Evolutionary conservation across 2,888 invertebrate genomes (phyloP).

Genomic region (Amblyjoppa proteus): DNA sequence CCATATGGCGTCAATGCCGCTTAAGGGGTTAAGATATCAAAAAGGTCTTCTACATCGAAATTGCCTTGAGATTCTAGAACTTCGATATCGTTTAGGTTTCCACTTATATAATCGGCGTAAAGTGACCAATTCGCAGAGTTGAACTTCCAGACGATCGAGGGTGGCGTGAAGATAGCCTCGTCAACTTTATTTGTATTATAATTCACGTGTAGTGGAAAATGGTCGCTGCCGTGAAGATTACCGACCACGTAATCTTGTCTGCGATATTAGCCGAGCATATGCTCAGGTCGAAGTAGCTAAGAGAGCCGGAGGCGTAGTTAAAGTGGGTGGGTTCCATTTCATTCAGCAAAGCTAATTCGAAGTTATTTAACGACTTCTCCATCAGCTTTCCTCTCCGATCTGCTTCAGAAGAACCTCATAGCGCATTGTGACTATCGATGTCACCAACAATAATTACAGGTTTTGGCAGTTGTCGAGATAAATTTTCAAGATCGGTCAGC

Average conservation of each 20-base stretch:
- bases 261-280: slow-evolving; percentile 33
- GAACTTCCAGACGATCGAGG: not conserved
- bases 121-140: not conserved
- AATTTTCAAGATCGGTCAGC: not conserved
- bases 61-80: no score
- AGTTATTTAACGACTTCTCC: slow-evolving; percentile 48
- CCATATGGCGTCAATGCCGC: no score
- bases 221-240: slow-evolving; percentile 57
- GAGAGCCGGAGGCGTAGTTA: slow-evolving; percentile 40
- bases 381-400: slow-evolving; percentile 40
- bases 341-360: slow-evolving; percentile 58
- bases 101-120: not conserved
- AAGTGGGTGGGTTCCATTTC: slow-evolving; percentile 62
- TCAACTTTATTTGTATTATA: not conserved
- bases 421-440: slow-evolving; percentile 68
- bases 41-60: no score
- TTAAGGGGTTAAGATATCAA: no score
- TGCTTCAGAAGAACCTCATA: slow-evolving; percentile 67
- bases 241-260: slow-evolving; percentile 12
- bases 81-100: not conserved
- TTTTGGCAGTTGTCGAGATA: slow-evolving; percentile 67
- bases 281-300: slow-evolving; percentile 56
- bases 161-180: no score
- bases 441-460: slow-evolving; percentile 72
- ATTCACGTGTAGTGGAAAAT: slow-evolving; percentile 57